phyloP scores from a whole-genome alignment of 2,797 vertebrate genomes.

The Sardinella longiceps region DNA sequence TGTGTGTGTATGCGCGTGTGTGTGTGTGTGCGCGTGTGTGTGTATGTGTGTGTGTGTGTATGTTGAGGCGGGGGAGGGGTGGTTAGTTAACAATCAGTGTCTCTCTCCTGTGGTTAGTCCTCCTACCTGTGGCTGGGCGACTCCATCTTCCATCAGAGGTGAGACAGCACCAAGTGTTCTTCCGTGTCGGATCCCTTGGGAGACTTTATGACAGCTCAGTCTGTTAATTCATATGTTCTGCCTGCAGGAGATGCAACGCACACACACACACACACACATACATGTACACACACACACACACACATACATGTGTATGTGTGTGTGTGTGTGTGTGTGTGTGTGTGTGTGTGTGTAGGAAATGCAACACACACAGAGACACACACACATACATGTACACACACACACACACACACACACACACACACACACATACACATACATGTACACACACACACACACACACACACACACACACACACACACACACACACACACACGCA shows the following conservation, averaged over 20 bases:
- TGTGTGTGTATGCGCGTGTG: too few species aligned
- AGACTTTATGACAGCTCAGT: not conserved
- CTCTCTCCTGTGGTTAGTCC: not conserved
- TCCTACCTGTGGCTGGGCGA: not conserved
- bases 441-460: not conserved
- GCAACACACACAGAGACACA: not conserved
- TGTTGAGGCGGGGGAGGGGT: too few species aligned
- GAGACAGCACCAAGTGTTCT: not conserved
- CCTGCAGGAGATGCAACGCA: not conserved
- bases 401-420: not conserved
- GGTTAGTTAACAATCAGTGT: not conserved
- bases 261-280: too few species aligned
- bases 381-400: not conserved
- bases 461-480: not conserved
- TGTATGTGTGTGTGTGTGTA: not conserved
- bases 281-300: not conserved
- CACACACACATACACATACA: not conserved
- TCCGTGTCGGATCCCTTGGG: not conserved
- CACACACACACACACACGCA: not conserved
- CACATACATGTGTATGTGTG: too few species aligned
- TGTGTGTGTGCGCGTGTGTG: not conserved
- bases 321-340: too few species aligned
- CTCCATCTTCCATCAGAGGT: not conserved
- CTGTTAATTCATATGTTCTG: not conserved
- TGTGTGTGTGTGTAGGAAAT: not conserved